A percentile compares a stretch with the other conserved stretches of the same genome.
These are phyloP conservation scores for Eubasilissa splendida DNA, from an alignment of 2,888 invertebrate genomes.

Conservation along the genomic window DNA sequence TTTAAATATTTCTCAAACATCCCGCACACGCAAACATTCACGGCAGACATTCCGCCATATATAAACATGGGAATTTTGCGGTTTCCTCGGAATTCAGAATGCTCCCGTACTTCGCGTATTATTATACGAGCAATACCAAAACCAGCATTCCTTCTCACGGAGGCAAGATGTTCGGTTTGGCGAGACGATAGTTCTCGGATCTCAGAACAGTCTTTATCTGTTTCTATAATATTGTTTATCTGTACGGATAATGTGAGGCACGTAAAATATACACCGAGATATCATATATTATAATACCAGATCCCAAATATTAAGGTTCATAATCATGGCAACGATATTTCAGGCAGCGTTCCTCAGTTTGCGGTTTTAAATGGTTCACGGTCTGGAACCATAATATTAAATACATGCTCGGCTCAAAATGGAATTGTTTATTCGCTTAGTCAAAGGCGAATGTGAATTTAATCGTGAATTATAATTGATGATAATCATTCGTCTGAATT, in stretches of 20 bases:
- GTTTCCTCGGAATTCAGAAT: slow-evolving; percentile 19
- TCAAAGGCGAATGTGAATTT: too few relatives aligned
- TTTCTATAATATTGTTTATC: neutral
- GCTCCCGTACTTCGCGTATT: neutral
- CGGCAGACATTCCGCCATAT: slow-evolving; percentile 5
- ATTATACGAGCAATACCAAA: neutral
- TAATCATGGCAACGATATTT: too few relatives aligned
- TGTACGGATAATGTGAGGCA: neutral
- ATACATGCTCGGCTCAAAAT: too few relatives aligned
- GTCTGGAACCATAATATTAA: too few relatives aligned
- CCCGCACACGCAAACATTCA: too few relatives aligned
- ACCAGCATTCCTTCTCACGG: neutral
- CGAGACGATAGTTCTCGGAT: neutral
- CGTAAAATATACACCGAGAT: neutral
- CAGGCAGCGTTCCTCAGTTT: too few relatives aligned
- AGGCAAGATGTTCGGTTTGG: slow-evolving; percentile 16
- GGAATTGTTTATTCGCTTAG: too few relatives aligned
- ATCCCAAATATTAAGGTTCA: neutral
- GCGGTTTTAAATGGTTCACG: too few relatives aligned
- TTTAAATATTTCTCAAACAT: too few relatives aligned
- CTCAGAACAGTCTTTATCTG: slow-evolving; percentile 1
- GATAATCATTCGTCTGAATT: too few relatives aligned
- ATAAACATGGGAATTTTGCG: slow-evolving; percentile 30
- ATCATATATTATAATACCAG: neutral
- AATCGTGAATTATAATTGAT: too few relatives aligned